These are phyloP conservation scores for Helicoverpa assulta DNA, from an alignment of 2,888 invertebrate genomes.

Conservation along the genomic window DNA sequence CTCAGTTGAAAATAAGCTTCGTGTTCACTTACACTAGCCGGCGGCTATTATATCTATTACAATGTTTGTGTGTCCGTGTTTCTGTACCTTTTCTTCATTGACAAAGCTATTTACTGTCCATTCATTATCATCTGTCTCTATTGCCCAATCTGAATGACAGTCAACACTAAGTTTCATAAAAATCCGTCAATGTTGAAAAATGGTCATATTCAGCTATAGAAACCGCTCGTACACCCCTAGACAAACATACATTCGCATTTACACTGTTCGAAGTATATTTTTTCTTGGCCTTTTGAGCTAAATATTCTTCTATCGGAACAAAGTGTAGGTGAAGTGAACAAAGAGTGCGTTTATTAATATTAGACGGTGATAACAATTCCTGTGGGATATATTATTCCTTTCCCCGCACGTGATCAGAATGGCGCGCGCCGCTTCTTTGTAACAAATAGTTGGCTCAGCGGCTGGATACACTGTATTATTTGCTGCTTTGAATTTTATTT, in stretches of 20 bases:
- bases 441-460: constrained; percentile 46
- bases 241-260: not conserved
- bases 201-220: too few species aligned
- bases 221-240: not conserved
- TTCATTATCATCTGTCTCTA: too few species aligned
- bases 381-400: constrained; percentile 61
- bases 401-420: constrained; percentile 67
- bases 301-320: not conserved
- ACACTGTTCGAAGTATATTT: not conserved
- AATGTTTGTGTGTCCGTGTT: not conserved
- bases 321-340: constrained; percentile 21
- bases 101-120: too few species aligned
- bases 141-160: too few species aligned
- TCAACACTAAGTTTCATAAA: too few species aligned
- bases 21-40: not conserved
- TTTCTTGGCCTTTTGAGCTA: not conserved
- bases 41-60: not conserved
- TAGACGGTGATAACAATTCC: constrained; percentile 53
- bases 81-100: too few species aligned
- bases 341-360: constrained; percentile 49
- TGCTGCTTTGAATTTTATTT: constrained; percentile 52
- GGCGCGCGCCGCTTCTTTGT: constrained; percentile 50
- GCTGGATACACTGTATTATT: constrained; percentile 47
- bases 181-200: too few species aligned
- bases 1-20: not conserved